These are phyloP conservation scores for Lasiurus borealis DNA, from an alignment of 2,113 vertebrate species.

Conservation along the genomic window DNA sequence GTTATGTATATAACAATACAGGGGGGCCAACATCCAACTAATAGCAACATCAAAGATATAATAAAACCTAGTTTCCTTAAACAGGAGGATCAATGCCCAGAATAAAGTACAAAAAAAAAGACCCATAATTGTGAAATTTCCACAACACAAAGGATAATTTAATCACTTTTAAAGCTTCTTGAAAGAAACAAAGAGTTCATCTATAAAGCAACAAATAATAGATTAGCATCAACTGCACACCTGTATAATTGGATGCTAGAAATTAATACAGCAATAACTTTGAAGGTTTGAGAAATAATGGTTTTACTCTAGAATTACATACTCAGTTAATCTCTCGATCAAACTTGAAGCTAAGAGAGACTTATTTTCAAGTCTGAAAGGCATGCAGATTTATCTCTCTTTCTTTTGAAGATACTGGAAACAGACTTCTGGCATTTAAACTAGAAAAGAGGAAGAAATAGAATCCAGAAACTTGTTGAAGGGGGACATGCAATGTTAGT, in stretches of 20 bases:
- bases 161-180: constrained; percentile 2
- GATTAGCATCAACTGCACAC: not conserved
- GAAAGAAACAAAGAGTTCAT: constrained; percentile 42
- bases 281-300: constrained; percentile 26
- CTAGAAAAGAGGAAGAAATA: not conserved
- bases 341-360: constrained; percentile 30
- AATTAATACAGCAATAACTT: constrained; percentile 35
- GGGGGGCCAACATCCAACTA: not conserved
- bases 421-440: not conserved
- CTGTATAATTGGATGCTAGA: constrained; percentile 32
- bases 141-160: not conserved
- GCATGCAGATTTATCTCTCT: not conserved
- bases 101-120: not conserved
- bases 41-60: constrained; percentile 19
- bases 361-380: constrained; percentile 13
- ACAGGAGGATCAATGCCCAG: not conserved
- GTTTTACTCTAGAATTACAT: constrained; percentile 30
- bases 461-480: not conserved
- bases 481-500: not conserved
- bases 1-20: not conserved
- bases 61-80: constrained; percentile 43
- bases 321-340: not conserved
- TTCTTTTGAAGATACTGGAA: not conserved
- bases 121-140: not conserved
- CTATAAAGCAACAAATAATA: not conserved